phyloP scores from a whole-genome alignment of 2,113 vertebrate species.

The Pao palembangensis region DNA sequence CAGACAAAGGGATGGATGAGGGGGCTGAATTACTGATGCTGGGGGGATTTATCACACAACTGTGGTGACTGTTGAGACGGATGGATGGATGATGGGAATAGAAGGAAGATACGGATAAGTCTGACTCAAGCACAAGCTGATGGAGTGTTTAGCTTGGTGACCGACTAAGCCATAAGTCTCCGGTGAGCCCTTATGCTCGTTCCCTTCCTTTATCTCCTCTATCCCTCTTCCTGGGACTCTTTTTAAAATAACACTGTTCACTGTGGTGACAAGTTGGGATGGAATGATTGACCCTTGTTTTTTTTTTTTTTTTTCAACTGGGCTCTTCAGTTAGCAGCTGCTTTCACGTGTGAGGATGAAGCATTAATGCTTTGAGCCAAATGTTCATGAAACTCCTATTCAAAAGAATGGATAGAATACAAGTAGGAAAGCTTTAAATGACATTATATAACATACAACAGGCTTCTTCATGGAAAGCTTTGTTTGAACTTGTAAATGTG shows the following conservation, averaged over 20 bases:
- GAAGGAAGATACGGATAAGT: slow-evolving; percentile 49
- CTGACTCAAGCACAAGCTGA: slow-evolving; percentile 62
- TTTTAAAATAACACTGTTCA: slow-evolving; percentile 62
- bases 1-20: slow-evolving; percentile 48
- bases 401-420: too few relatives aligned
- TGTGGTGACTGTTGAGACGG: neutral
- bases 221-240: slow-evolving; percentile 21
- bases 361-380: neutral
- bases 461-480: too few relatives aligned
- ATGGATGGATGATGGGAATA: neutral
- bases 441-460: too few relatives aligned
- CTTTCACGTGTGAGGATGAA: neutral
- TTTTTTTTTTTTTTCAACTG: slow-evolving; percentile 39
- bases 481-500: too few relatives aligned
- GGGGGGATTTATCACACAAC: slow-evolving; percentile 50
- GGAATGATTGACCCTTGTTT: slow-evolving; percentile 70
- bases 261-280: slow-evolving; percentile 60
- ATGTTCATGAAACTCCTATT: neutral
- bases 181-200: slow-evolving; percentile 46
- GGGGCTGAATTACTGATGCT: neutral
- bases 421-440: too few relatives aligned
- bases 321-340: slow-evolving; percentile 48
- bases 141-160: slow-evolving; percentile 72
- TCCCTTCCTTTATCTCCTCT: slow-evolving; percentile 27
- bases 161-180: slow-evolving; percentile 75